These are phyloP conservation scores for Hofmannophila pseudospretella DNA, from an alignment of 2,888 invertebrate species.

Conservation along the genomic window DNA sequence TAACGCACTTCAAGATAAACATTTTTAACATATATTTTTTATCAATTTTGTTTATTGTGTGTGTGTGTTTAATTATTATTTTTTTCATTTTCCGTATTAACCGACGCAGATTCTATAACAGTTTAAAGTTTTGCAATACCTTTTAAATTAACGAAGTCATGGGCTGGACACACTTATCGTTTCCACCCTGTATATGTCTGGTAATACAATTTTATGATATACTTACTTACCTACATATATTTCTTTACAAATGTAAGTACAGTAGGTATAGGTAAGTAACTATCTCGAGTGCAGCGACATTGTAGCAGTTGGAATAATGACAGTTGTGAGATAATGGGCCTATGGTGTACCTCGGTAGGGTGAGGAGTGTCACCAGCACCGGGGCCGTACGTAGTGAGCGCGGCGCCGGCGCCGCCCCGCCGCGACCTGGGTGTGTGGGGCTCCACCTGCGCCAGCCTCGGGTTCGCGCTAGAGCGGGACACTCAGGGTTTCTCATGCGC, in stretches of 20 bases:
- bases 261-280: constrained; percentile 3
- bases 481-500: constrained; percentile 6
- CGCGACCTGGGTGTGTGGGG: constrained; percentile 32
- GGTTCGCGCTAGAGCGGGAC: constrained; percentile 23
- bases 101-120: too few relatives aligned
- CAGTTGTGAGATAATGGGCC: constrained; percentile 46
- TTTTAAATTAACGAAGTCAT: too few relatives aligned
- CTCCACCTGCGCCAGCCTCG: constrained; percentile 14
- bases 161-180: too few relatives aligned
- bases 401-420: constrained; percentile 15
- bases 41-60: too few relatives aligned
- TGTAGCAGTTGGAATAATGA: constrained; percentile 21
- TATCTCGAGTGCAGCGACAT: constrained; percentile 10
- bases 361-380: constrained; percentile 36
- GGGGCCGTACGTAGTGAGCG: constrained; percentile 25
- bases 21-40: too few relatives aligned
- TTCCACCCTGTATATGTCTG: too few relatives aligned
- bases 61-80: too few relatives aligned
- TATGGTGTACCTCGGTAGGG: constrained; percentile 41
- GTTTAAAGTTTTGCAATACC: too few relatives aligned
- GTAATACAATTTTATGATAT: too few relatives aligned
- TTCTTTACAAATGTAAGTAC: constrained; percentile 8
- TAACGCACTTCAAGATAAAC: too few relatives aligned
- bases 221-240: too few relatives aligned
- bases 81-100: too few relatives aligned